Base-by-base conservation (phyloP, 2,113 vertebrate species). In the Clarias magur region DNA sequence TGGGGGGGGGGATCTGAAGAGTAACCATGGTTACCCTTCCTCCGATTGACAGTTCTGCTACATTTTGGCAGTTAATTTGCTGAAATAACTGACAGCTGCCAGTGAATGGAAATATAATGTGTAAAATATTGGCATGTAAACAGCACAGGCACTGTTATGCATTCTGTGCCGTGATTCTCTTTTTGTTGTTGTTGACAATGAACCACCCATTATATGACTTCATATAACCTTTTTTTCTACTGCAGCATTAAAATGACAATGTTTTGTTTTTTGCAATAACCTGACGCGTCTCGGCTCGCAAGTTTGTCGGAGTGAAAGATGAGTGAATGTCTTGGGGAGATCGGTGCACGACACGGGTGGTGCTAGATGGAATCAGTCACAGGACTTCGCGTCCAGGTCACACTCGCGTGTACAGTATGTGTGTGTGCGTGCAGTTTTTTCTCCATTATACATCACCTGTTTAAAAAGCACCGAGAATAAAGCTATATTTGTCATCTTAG, bases 61-160 rank as follows among this genome's bases (percentile, higher is more conserved):
- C 95, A 94, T 96, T 97, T 95, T 98, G 97, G 97, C 97, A 97
- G 96, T 97, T 97, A 94, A 97, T 98, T 98, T 98, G 96, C 97
- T 97, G 96, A 96, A 96, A 95, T 98, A 97, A 99, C 97, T 97
- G 97, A 98, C 98, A 98, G 97, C 97, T 98, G 98, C 97, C 97
- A 97, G 96, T 96, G 94, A 97, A 93, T 93, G 94, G 96, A 94
- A 96, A 97, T 96, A 95, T 95, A 94, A 95, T 96, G 96, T 99
- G 97, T 98, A 97, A 98, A 97, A 97, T 97, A 97, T 96, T 94
- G 96, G 98, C 98, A 98, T 99, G 98, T 98, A 96, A 97, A 96
- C 96, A 96, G 97, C 97, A 96, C 97, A 98, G 97, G 97, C 95
- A 95, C 95, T 96, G 96, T 96, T 95, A 96, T 96, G 95, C 96